Evolutionary conservation across 2,888 invertebrate species (phyloP).

Genomic region (Orchestes rusci): DNA sequence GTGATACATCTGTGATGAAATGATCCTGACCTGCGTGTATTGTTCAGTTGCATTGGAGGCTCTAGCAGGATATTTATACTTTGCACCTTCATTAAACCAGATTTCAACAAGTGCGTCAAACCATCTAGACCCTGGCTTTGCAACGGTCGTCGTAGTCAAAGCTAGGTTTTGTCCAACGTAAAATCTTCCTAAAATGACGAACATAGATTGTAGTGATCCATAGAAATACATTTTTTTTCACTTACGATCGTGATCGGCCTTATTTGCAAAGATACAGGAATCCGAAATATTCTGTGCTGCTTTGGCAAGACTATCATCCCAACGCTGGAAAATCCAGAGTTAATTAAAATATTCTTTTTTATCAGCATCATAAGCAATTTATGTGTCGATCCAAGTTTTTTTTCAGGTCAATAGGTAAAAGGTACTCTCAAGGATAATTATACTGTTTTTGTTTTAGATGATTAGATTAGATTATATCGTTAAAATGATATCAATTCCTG

Average conservation of each 20-base stretch:
- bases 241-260: constrained; percentile 11
- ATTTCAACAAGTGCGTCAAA: constrained; percentile 60
- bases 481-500: no score
- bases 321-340: constrained; percentile 7
- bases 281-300: constrained; percentile 17
- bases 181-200: constrained; percentile 9
- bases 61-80: constrained; percentile 56
- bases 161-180: constrained; percentile 15
- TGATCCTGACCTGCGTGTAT: constrained; percentile 66
- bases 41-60: constrained; percentile 66
- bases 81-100: constrained; percentile 71
- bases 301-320: constrained; percentile 13
- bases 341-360: no score
- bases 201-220: not conserved
- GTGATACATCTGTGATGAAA: no score
- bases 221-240: not conserved
- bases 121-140: constrained; percentile 47
- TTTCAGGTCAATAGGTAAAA: no score
- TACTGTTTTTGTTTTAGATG: no score
- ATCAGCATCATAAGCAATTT: no score
- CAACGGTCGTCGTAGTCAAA: not conserved
- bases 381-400: no score
- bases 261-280: constrained; percentile 13
- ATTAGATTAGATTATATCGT: no score
- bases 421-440: no score